Base-by-base conservation (phyloP, 2,113 vertebrate species). In the Atlantisia rogersi region DNA sequence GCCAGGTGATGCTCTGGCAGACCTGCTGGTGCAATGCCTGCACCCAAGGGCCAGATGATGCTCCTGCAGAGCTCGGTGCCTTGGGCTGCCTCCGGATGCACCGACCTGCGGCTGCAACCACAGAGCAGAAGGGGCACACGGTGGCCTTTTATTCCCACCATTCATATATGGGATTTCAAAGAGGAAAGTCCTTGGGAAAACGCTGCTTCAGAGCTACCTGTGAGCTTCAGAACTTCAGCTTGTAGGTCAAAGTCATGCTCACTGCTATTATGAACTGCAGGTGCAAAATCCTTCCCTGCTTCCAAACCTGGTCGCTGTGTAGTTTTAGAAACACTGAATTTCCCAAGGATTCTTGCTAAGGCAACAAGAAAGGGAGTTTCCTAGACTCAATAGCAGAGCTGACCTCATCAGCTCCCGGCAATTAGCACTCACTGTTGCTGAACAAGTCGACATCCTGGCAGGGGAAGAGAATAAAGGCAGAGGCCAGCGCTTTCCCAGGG, bases 391-490 rank as follows among this genome's bases (percentile, higher is more conserved):
- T n/a, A 85, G 83, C 76, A 9, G 83, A 55, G 56, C 86, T 68
- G 91, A 88, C 69, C 94, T 95, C 95, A 82, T 64, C 96, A 89
- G 77, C 92, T 86, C 65, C 86, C 2, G 18, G 84, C 87, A 95
- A 86, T 95, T 94, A 92, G 67, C 83, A 63, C 39, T 20, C 74
- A 5, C 64, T 12, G 56, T 29, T 90, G 68, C 88, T 84, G 93
- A 94, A 11, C 21, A 9, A 65, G 65, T 15, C 11, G 3, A 18
- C 2, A 6, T 40, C 65, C 50, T 16, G 82, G 79, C 69, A 55
- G 70, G 52, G 71, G 46, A 50, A 63, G 50, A 11, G 52, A 40
- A 91, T 13, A 28, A 42, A 84, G 50, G 74, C 83, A 63, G 53
- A 56, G 74, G 40, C 74, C 60, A 13, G 46, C 5, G 28, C 80